Percentiles rank a stretch among this genome's conserved stretches.
phyloP scores from a whole-genome alignment of 2,113 vertebrate species.

The Ivindomyrus marchei region DNA sequence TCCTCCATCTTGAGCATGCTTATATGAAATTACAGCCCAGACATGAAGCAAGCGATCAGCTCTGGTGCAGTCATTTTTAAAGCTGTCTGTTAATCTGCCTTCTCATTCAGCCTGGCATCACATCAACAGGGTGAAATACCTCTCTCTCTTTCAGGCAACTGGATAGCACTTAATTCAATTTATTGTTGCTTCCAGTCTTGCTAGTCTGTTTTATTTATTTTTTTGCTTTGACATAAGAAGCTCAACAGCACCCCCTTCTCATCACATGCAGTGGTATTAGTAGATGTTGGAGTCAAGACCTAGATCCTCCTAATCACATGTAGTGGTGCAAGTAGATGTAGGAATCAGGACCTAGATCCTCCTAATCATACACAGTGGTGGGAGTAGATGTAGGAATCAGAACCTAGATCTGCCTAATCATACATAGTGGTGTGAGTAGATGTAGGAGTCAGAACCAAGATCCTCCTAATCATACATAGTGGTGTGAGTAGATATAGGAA shows the following conservation, averaged over 20 bases:
- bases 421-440: neutral
- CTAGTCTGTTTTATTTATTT: neutral
- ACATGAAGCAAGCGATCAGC: neutral
- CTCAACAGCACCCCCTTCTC: conserved; percentile 5
- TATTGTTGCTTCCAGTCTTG: neutral
- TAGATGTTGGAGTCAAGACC: neutral
- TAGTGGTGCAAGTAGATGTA: neutral
- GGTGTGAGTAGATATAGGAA: conserved; percentile 44
- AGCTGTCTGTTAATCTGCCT: neutral
- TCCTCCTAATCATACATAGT: neutral
- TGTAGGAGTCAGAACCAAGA: neutral
- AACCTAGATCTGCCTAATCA: too few species aligned
- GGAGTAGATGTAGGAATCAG: conserved; percentile 45
- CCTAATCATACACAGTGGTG: conserved; percentile 11
- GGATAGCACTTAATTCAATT: neutral
- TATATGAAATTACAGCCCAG: neutral
- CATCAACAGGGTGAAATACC: neutral
- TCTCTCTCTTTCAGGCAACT: neutral
- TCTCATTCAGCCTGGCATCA: neutral
- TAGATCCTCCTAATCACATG: neutral
- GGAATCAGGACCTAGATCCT: neutral
- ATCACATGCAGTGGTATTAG: neutral
- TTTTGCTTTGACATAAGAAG: conserved; percentile 39
- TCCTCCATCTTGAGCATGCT: neutral
- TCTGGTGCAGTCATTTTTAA: neutral